Evolutionary conservation across 2,888 invertebrate species (phyloP).

Genomic region (Drosophila niveifrons): DNA sequence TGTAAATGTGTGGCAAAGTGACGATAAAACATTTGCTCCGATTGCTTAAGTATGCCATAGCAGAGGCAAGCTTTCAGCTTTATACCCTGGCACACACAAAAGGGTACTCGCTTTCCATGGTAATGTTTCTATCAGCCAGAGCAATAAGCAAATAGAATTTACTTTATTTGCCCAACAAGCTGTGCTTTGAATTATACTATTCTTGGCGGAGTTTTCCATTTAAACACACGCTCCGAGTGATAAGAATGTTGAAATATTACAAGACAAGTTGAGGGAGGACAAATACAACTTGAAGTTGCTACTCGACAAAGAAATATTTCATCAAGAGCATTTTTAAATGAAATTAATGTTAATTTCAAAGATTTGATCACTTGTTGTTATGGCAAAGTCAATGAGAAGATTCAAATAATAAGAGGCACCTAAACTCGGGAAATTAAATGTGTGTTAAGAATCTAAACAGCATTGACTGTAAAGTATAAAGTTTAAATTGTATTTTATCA

Average conservation of each 20-base stretch:
- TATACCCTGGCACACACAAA: constrained; percentile 37
- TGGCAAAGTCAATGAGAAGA: no score
- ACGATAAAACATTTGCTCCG: constrained; percentile 77
- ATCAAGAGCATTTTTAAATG: no score
- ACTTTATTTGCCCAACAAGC: constrained; percentile 40
- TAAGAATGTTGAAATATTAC: background rate
- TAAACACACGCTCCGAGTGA: background rate
- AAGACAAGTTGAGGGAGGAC: background rate
- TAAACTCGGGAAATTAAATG: no score
- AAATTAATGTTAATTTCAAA: no score
- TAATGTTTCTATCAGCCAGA: constrained; percentile 36
- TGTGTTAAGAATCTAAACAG: no score
- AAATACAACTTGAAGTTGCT: background rate
- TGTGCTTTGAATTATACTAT: constrained; percentile 4
- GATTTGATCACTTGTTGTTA: no score
- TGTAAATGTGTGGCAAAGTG: constrained; percentile 67
- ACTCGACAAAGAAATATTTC: background rate
- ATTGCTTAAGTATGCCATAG: constrained; percentile 76
- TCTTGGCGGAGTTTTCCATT: background rate
- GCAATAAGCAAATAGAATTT: constrained; percentile 30
- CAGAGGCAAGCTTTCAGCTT: constrained; percentile 36
- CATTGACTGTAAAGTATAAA: no score
- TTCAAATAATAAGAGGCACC: no score
- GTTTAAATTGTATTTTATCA: no score
- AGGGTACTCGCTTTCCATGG: constrained; percentile 44